Base-by-base conservation (phyloP, 64 coral and sea anemone genomes). In the Montipora efflorescens region DNA sequence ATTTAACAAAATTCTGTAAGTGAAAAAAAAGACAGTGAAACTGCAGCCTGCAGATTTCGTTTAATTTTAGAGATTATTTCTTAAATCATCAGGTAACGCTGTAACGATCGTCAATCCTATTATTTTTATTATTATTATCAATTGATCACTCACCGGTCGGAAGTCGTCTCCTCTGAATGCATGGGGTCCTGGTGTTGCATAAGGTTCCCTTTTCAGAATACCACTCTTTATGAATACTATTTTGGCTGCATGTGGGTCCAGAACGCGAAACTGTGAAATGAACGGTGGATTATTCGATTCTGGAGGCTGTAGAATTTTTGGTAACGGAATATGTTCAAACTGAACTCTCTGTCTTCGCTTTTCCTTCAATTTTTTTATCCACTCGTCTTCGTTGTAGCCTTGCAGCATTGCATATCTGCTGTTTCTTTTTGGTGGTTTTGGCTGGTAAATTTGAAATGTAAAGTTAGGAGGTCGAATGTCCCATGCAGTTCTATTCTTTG, bases 91-190 rank as follows among this genome's bases (percentile, higher is more conserved):
- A 36, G 2, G 36, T 36, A 36, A 36, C 36, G 36, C 36, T 36
- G 36, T 36, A 36, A 2, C 28, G 25, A 28, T 28, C 28, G 28
- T 28, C 28, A 28, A 28, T 28, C 6, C 10, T 57, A 8, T 57
- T 8, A 57, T 57, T 6, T 4, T 4, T 57, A 57, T 6, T 57
- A 8, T 4, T 14, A 11, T 64, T 4, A 71, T 71, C 14, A 57
- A 52, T 49, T 43, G 52, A 21, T 53, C n/a, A 94, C 98, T 94
- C 62, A 99, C 98, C 80, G 90, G 95, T 82, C 95, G 92, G 87
- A 99, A 99, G 11, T 91, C 89, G 77, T 99, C 98, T 28, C 91
- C 95, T 79, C 92, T 91, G 85, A 99, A 99, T 14, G 90, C 93
- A 74, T 94, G 98, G 5, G 94, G 95, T 43, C 90, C 95, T 14